These are phyloP conservation scores for Papilio machaon DNA, from an alignment of 1,140 invertebrate genomes.

Conservation along the genomic window DNA sequence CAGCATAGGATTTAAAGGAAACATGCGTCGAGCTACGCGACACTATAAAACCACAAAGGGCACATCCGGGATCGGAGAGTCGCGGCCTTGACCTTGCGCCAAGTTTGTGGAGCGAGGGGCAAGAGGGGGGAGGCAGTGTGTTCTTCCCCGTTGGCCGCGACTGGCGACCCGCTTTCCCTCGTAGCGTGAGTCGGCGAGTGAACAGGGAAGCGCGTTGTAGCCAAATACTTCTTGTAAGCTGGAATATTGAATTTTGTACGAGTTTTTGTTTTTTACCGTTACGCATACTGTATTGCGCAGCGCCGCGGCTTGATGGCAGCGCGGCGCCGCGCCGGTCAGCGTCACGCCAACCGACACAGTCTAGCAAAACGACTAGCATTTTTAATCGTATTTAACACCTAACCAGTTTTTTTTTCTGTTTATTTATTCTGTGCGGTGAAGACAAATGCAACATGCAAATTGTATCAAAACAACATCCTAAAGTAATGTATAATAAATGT, in stretches of 20 bases:
- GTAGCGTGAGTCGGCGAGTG: neutral
- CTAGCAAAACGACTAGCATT: too few relatives aligned
- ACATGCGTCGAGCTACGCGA: neutral
- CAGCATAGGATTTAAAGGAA: neutral
- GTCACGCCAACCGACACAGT: neutral
- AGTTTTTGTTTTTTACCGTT: neutral
- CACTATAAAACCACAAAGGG: neutral
- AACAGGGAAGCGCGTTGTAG: neutral
- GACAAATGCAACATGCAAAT: neutral
- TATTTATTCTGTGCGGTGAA: neutral
- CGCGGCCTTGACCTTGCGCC: neutral
- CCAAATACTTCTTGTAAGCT: neutral
- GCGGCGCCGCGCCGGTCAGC: too few relatives aligned
- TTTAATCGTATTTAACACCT: neutral
- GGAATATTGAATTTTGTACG: neutral
- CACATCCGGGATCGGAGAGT: neutral
- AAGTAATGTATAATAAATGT: too few relatives aligned
- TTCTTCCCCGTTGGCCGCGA: too few relatives aligned
- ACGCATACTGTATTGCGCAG: neutral
- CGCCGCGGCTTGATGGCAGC: neutral
- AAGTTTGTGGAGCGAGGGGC: neutral
- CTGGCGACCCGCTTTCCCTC: neutral
- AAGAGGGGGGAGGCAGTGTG: too few relatives aligned
- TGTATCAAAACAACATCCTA: too few relatives aligned
- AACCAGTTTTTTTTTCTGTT: neutral